Evolutionary conservation across 2,113 vertebrate species (phyloP), one percentile per base, ranked within the genome.

Genomic region (Actenoides lindsayi): DNA sequence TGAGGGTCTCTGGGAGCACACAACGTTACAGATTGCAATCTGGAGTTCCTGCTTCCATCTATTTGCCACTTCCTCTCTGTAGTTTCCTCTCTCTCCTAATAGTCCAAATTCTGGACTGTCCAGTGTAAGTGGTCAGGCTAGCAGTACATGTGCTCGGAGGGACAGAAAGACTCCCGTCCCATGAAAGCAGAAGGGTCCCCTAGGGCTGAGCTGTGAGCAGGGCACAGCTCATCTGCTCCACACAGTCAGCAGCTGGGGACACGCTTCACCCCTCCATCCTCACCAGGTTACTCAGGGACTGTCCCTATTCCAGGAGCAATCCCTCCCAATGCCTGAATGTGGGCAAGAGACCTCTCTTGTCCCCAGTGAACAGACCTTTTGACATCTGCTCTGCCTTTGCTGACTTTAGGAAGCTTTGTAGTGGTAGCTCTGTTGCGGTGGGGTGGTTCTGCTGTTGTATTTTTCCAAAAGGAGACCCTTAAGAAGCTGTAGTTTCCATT

Each of bases 1-100:
- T 56, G 70, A 44, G 24, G 59, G 59, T 0, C 0, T 8, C 28
- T 20, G 48, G 41, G 62, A 62, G 17, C 8, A 1, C 10, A 2
- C 16, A 60, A 18, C 0, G 0, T 25, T 23, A 23, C 57, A 33
- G 56, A 23, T 44, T 16, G 23, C 53, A 21, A 13, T 21, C 69
- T 25, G 6, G 28, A 76, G 37, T 11, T 30, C 44, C 51, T 54
- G 18, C 59, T 68, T 63, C 35, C 78, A 73, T 11, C 46, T 51
- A 56, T 13, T 65, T 37, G 15, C 14, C 9, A 3, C 20, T 50
- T 6, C 25, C 13, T 51, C 53, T 18, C 46, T 31, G 30, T 15
- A 57, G 31, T 42, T 78, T 28, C 31, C 2, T 44, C n/a, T 50
- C 60, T 28, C 30, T 56, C 17, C 28, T 37, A 33, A 39, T 6